Evolutionary conservation across 2,797 vertebrate genomes (phyloP).

Genomic region (Uromys caudimaculatus): DNA sequence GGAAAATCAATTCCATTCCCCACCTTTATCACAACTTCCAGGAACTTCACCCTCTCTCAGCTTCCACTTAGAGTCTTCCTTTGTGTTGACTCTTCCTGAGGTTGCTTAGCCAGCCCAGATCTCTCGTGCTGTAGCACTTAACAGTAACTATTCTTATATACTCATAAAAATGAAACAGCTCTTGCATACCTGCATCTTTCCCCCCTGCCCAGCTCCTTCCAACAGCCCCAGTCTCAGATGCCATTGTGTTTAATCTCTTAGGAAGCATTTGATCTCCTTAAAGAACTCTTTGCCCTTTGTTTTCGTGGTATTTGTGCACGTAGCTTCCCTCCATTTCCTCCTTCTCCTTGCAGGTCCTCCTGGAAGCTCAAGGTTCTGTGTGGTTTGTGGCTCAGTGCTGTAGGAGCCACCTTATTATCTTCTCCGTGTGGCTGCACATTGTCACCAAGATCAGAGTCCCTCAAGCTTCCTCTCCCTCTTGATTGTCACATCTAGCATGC

Average conservation of each 20-base stretch:
- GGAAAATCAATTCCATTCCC: constrained; percentile 19
- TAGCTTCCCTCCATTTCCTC: background rate
- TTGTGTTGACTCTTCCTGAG: background rate
- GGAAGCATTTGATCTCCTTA: background rate
- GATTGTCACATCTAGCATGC: background rate
- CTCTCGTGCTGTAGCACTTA: background rate
- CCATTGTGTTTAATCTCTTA: background rate
- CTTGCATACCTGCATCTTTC: background rate
- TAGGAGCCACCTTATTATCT: background rate
- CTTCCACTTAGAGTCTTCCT: background rate
- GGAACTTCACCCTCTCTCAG: background rate
- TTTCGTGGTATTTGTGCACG: background rate
- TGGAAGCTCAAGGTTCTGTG: background rate
- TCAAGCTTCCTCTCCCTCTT: background rate
- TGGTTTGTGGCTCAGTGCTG: background rate
- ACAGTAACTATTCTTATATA: background rate
- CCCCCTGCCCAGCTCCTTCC: background rate
- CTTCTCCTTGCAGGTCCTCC: background rate
- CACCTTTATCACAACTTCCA: background rate
- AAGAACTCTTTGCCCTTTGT: background rate
- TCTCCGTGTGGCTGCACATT: background rate
- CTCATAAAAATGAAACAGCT: background rate
- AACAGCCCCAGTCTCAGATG: background rate
- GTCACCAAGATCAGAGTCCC: background rate
- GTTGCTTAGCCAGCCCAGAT: background rate